Conservation (phyloP, 1,140 invertebrate species). For the Rhysida immarginata region DNA sequence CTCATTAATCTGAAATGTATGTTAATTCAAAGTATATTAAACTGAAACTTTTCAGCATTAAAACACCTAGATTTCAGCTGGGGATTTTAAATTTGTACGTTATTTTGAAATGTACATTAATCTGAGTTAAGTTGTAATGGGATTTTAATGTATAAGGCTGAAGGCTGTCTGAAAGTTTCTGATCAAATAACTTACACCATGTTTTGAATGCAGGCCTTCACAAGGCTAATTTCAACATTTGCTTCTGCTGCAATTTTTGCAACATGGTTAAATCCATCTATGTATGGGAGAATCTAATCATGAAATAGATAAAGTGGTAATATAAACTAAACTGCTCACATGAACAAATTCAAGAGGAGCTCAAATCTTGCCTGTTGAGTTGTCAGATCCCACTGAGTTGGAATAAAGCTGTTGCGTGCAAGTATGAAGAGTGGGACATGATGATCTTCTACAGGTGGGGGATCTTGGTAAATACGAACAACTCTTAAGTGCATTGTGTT, state of each 20-base stretch:
- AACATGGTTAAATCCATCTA: conserved; percentile 37
- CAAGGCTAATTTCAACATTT: conserved; percentile 82
- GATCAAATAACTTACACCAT: conserved; percentile 52
- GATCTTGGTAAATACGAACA: conserved; percentile 32
- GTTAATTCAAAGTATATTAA: too few species aligned
- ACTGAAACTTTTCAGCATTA: too few species aligned
- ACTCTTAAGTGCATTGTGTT: conserved; percentile 35
- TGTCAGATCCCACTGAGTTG: conserved; percentile 78
- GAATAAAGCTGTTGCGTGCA: conserved; percentile 38
- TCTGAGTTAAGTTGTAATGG: too few species aligned
- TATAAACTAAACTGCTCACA: not conserved
- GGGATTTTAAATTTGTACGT: too few species aligned
- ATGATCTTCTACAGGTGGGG: conserved; percentile 66
- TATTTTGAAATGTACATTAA: too few species aligned
- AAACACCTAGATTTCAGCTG: too few species aligned
- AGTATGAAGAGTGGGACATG: conserved; percentile 68
- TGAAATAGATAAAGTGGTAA: conserved; percentile 23
- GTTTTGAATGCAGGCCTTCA: conserved; percentile 89
- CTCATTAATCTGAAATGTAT: too few species aligned
- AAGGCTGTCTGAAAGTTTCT: too few species aligned
- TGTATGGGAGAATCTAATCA: conserved; percentile 33
- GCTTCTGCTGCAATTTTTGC: conserved; percentile 41
- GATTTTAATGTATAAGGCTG: too few species aligned
- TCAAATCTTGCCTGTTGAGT: conserved; percentile 54
- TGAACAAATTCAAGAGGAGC: not conserved